Evolutionary conservation across 1,140 invertebrate genomes (phyloP).

Genomic region (Caerostris darwini): DNA sequence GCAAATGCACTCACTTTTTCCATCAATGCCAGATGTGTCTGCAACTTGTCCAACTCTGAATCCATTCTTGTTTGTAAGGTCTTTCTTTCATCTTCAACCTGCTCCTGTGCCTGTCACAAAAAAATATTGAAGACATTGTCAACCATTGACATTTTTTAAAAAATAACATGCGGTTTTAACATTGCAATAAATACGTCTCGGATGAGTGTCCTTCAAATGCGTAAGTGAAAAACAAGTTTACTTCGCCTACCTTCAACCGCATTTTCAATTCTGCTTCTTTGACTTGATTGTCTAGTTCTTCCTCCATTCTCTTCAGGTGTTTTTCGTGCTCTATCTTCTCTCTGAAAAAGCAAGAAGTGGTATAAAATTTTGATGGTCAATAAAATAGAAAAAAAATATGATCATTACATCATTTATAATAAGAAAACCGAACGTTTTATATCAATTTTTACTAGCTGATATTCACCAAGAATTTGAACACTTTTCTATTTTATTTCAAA

Average conservation of each 20-base stretch:
- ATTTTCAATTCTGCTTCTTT: conserved; percentile 82
- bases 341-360: too few relatives aligned
- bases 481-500: too few relatives aligned
- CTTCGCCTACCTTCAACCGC: conserved; percentile 81
- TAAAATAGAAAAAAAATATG: too few relatives aligned
- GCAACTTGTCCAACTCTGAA: conserved; percentile 84
- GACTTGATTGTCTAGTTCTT: conserved; percentile 85
- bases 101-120: conserved; percentile 82
- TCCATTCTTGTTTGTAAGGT: conserved; percentile 84
- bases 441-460: too few relatives aligned
- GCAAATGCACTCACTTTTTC: conserved; percentile 83
- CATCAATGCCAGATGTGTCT: conserved; percentile 84
- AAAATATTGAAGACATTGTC: conserved; percentile 33
- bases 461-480: too few relatives aligned
- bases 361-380: too few relatives aligned
- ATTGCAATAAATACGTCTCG: not conserved
- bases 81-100: conserved; percentile 84
- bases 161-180: not conserved
- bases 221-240: not conserved
- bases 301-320: conserved; percentile 84
- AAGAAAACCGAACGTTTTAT: too few relatives aligned
- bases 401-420: too few relatives aligned
- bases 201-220: not conserved
- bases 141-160: not conserved
- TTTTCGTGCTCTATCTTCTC: conserved; percentile 84